Evolutionary conservation across 1,140 invertebrate genomes (phyloP).

Genomic region (Episyrphus balteatus): DNA sequence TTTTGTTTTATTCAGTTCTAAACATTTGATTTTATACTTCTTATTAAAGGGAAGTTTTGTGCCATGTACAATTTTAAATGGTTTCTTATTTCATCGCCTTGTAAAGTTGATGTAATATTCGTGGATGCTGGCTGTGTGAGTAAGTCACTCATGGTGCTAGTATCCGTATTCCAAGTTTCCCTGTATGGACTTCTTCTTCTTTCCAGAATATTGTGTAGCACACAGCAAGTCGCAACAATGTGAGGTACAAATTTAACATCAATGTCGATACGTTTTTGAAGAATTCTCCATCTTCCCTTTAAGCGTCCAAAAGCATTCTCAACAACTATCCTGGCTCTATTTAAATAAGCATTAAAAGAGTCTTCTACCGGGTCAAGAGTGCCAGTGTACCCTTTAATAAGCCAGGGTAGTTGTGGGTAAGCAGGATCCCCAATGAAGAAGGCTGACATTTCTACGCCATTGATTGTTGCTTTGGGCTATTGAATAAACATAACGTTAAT

Average conservation of each 20-base stretch:
- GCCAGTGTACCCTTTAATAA: constrained; percentile 29
- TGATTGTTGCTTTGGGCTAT: not conserved
- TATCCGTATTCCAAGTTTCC: not conserved
- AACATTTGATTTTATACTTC: not conserved
- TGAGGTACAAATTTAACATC: constrained; percentile 11
- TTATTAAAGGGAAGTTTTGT: not conserved
- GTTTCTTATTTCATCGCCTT: not conserved
- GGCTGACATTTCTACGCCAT: not conserved
- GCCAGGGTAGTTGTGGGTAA: constrained; percentile 14
- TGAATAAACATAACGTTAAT: not conserved
- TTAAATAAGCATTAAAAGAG: constrained; percentile 27
- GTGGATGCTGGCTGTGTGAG: not conserved
- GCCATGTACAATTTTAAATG: not conserved
- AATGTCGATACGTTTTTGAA: constrained; percentile 12
- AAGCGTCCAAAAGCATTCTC: constrained; percentile 34
- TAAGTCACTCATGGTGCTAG: not conserved
- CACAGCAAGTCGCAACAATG: constrained; percentile 11
- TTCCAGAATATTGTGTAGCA: constrained; percentile 12
- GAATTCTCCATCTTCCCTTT: constrained; percentile 12
- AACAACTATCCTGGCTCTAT: constrained; percentile 16
- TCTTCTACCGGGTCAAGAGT: constrained; percentile 13
- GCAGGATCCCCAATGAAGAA: constrained; percentile 14
- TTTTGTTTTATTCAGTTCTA: not conserved
- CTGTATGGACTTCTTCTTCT: constrained; percentile 1
- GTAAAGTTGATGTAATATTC: not conserved